Evolutionary conservation across 2,797 vertebrate species (phyloP).

Genomic region (Ctenosaura bakeri): DNA sequence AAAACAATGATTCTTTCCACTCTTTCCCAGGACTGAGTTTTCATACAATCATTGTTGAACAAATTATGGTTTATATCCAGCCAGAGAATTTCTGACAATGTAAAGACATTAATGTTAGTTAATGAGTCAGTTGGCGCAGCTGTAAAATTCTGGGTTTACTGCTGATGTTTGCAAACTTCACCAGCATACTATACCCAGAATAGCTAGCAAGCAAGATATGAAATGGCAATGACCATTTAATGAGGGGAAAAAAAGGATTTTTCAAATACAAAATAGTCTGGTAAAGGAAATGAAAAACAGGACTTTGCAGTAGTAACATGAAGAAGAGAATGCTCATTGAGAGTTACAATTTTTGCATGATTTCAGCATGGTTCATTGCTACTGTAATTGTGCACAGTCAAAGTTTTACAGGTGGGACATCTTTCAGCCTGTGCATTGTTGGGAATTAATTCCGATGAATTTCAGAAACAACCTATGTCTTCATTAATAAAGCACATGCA

Average conservation of each 20-base stretch:
- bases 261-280: neutral
- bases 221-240: neutral
- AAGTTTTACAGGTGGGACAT: slow-evolving; percentile 48
- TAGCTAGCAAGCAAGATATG: neutral
- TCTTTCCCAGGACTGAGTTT: neutral
- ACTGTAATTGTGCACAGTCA: slow-evolving; percentile 61
- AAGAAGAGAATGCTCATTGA: neutral
- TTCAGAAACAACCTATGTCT: slow-evolving; percentile 58
- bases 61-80: neutral
- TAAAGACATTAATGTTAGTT: neutral
- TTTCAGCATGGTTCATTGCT: slow-evolving; percentile 61
- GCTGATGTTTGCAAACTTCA: neutral
- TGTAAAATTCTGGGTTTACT: neutral
- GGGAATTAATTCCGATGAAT: slow-evolving; percentile 67
- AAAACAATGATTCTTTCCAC: no score
- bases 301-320: neutral
- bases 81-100: neutral
- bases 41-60: neutral
- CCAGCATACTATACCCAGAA: neutral
- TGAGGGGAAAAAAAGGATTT: neutral
- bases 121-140: neutral
- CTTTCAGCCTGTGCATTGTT: slow-evolving; percentile 48
- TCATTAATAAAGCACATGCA: slow-evolving; percentile 61
- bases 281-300: neutral
- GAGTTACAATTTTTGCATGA: slow-evolving; percentile 53